These are phyloP conservation scores for Melierax canorus DNA, from an alignment of 2,113 vertebrate species.

Conservation along the genomic window DNA sequence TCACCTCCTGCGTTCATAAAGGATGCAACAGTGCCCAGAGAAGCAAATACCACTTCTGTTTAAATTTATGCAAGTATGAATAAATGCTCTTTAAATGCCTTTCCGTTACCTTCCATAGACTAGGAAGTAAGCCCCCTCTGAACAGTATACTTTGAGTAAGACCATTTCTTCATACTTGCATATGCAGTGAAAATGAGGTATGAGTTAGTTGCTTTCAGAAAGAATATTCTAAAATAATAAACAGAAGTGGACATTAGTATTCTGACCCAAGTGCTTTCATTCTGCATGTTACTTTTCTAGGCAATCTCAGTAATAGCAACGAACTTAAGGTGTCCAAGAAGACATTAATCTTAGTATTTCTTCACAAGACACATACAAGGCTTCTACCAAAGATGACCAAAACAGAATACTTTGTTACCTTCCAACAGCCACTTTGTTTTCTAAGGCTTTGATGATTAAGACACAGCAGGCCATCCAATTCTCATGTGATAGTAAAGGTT, in stretches of 20 bases:
- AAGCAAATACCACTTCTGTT: background rate
- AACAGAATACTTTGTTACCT: background rate
- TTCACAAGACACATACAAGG: background rate
- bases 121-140: background rate
- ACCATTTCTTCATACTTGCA: background rate
- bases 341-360: background rate
- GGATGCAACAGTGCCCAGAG: background rate
- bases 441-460: slow-evolving; percentile 46
- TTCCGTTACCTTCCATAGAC: background rate
- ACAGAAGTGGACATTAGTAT: background rate
- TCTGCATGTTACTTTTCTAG: background rate
- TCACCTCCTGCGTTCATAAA: background rate
- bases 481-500: background rate
- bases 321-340: background rate
- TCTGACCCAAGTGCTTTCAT: background rate
- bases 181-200: background rate
- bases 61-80: too few species aligned
- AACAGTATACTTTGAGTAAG: background rate
- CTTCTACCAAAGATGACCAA: background rate
- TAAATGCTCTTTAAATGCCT: too few species aligned
- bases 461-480: background rate
- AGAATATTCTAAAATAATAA: background rate
- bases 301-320: background rate
- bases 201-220: background rate
- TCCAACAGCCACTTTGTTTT: background rate